Evolutionary conservation across 2,113 vertebrate genomes (phyloP), one percentile per base, ranked within the genome.

Genomic region (Copsychus sechellarum): DNA sequence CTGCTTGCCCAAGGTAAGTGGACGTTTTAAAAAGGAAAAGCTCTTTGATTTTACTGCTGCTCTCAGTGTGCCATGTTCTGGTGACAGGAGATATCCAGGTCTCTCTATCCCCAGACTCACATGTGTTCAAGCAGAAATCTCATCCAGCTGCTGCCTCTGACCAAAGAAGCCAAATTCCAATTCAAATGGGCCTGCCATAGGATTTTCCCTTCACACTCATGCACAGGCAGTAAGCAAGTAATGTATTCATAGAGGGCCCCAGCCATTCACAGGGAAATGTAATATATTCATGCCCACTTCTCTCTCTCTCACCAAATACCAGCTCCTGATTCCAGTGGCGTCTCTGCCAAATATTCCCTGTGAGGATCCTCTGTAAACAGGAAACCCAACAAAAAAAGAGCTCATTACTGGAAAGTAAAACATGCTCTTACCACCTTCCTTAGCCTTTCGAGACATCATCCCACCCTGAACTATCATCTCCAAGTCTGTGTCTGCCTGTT

Each of bases 281-380:
- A 64, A 71, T 83, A 28, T 60, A 88, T 92, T 93, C 57, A 3
- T 93, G 67, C 61, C 92, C 70, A 70, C 67, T 90, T 62, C 69
- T 62, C 73, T 31, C 58, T 67, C 50, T 78, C 90, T 80, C 91
- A 94, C 66, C 79, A 81, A 83, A 67, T 38, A 84, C 62, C 42
- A 25, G 60, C 42, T 92, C 56, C 64, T 67, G 43, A 81, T 88
- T 93, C 76, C 88, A 83, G 23, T 48, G 60, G 43, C 0, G 0
- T 40, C 38, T 82, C 82, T 92, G 79, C 89, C 94, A 95, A 87
- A 92, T 93, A 95, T 69, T 89, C 95, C 81, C 94, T 76, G 56
- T 0, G 29, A 93, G 73, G 36, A 28, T 81, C 23, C 45, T 76
- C 78, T 50, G n/a, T 81, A 95, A 93, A 89, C 69, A 95, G 73